A percentile compares a stretch with the other conserved stretches of the same genome.
Conservation (phyloP, 2,797 vertebrate genomes). For the Catamblyrhynchus diadema region DNA sequence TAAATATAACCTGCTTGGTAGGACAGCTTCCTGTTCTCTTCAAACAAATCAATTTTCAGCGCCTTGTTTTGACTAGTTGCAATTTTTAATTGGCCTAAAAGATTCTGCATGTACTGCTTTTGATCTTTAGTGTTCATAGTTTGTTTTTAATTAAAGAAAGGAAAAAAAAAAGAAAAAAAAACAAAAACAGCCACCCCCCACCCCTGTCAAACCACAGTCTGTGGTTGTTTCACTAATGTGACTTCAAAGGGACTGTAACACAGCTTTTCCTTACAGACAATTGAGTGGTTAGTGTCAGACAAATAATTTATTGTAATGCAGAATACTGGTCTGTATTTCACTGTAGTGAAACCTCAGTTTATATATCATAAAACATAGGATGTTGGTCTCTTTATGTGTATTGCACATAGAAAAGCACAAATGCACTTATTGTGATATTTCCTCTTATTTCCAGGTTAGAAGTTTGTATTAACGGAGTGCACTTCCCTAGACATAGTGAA, state of each 20-base stretch:
- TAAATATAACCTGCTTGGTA: neutral
- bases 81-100: neutral
- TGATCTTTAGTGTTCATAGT: neutral
- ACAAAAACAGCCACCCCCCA: accelerated
- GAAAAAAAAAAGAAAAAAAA: too few relatives aligned
- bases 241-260: neutral
- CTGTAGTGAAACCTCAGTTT: neutral
- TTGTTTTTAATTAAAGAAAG: neutral
- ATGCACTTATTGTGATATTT: neutral
- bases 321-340: neutral
- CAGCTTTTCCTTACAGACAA: neutral
- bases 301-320: neutral
- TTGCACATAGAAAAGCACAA: neutral
- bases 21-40: neutral
- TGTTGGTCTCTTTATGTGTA: neutral
- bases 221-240: neutral
- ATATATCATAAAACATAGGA: accelerated
- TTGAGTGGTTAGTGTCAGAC: neutral
- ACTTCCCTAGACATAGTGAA: neutral
- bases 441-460: neutral
- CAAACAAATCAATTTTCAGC: neutral
- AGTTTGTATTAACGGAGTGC: neutral
- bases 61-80: neutral
- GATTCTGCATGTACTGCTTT: neutral
- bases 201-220: neutral